Evolutionary conservation across 2,113 vertebrate genomes (phyloP).

Genomic region (Prunella fulvescens): DNA sequence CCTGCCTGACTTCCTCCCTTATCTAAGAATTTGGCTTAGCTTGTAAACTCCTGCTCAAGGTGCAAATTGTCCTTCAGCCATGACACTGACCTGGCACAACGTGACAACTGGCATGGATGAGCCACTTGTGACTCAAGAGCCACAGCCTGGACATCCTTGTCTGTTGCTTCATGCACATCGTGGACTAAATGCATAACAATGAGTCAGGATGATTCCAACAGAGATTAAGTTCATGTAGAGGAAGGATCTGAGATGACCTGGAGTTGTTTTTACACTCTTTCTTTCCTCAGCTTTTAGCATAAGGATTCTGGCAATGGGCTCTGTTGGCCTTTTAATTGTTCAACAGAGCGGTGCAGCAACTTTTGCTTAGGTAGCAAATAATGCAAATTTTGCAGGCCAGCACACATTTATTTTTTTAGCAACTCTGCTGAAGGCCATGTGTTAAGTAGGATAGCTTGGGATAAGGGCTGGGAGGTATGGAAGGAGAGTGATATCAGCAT

Average conservation of each 20-base stretch:
- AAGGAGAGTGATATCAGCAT: background rate
- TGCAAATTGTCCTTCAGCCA: background rate
- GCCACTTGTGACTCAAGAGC: background rate
- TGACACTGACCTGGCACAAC: background rate
- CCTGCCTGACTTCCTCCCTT: background rate
- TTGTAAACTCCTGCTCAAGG: background rate
- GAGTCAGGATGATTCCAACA: background rate
- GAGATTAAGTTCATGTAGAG: background rate
- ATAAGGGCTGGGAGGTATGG: background rate
- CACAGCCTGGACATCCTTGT: background rate
- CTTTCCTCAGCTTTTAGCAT: background rate
- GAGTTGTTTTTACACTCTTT: background rate
- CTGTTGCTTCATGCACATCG: background rate
- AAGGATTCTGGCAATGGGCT: background rate
- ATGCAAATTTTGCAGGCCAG: background rate
- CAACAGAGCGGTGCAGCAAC: background rate
- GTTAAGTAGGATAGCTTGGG: background rate
- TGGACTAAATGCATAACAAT: background rate
- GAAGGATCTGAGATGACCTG: background rate
- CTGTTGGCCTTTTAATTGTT: background rate
- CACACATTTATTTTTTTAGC: background rate
- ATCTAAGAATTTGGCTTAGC: background rate
- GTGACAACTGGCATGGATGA: background rate
- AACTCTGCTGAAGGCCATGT: background rate
- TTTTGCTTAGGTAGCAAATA: background rate